phyloP scores from a whole-genome alignment of 2,888 invertebrate genomes.

The Hirtodrosophila alboralis region DNA sequence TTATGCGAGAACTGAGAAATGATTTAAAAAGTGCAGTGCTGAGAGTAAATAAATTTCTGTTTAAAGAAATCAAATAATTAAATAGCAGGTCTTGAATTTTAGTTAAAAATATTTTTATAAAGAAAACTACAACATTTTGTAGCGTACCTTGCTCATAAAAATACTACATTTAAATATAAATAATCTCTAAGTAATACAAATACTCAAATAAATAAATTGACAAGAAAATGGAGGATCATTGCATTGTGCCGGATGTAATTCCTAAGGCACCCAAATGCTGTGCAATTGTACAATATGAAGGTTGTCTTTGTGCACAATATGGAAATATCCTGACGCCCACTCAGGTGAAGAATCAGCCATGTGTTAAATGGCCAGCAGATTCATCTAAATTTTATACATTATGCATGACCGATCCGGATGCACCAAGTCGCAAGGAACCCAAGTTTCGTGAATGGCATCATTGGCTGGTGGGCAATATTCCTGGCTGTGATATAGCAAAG shows the following conservation, averaged over 20 bases:
- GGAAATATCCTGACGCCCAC: constrained; percentile 91
- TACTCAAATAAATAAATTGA: constrained; percentile 12
- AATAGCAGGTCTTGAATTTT: no score
- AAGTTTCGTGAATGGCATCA: constrained; percentile 95
- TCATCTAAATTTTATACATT: constrained; percentile 88
- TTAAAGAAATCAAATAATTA: no score
- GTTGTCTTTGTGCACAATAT: constrained; percentile 85
- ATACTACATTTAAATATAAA: no score
- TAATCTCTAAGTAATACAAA: constrained; percentile 8
- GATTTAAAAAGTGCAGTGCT: no score
- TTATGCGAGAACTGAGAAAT: neutral
- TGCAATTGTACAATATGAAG: constrained; percentile 82
- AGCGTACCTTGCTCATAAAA: constrained; percentile 9
- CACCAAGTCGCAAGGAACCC: constrained; percentile 91
- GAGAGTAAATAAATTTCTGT: no score
- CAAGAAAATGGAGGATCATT: constrained; percentile 83
- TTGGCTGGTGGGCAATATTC: constrained; percentile 95
- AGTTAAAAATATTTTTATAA: neutral
- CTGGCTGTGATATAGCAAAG: constrained; percentile 87
- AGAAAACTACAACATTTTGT: constrained; percentile 27
- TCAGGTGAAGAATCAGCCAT: constrained; percentile 90
- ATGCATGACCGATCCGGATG: constrained; percentile 93
- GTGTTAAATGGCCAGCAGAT: constrained; percentile 88
- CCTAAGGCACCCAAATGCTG: constrained; percentile 86
- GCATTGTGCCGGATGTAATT: constrained; percentile 91